These are phyloP conservation scores for Stichodactyla mertensii DNA, from an alignment of 64 coral and sea anemone genomes.

Conservation along the genomic window DNA sequence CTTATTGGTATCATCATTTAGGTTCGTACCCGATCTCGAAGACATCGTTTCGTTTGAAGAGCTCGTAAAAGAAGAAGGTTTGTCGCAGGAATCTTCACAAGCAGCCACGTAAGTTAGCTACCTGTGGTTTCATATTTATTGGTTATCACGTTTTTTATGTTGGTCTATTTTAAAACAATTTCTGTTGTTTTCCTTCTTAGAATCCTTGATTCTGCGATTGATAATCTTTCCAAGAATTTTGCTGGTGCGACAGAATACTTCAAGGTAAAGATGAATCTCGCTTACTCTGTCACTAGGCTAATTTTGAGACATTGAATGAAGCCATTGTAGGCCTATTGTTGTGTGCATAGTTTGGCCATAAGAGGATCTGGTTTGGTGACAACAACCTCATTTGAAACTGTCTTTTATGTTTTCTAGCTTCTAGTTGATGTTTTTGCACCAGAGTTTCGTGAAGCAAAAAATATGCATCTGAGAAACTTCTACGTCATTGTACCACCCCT, in stretches of 20 bases:
- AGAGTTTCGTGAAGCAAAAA: constrained; percentile 91
- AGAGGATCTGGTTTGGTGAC: too few species aligned
- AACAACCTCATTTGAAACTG: not conserved
- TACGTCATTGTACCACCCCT: constrained; percentile 95
- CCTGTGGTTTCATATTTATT: not conserved
- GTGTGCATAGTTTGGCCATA: too few species aligned
- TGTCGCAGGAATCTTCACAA: constrained; percentile 67
- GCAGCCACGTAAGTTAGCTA: constrained; percentile 52
- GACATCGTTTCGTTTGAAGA: constrained; percentile 98
- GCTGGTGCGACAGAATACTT: constrained; percentile 94
- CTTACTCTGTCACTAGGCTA: too few species aligned
- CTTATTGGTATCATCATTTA: not conserved
- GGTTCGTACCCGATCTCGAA: constrained; percentile 91
- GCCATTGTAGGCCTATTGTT: too few species aligned
- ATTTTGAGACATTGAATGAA: too few species aligned
- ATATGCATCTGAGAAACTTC: constrained; percentile 97
- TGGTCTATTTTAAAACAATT: not conserved
- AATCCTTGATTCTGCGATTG: constrained; percentile 79
- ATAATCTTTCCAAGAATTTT: constrained; percentile 93
- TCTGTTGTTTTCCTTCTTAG: not conserved
- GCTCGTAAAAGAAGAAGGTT: constrained; percentile 76
- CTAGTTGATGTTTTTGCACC: constrained; percentile 97
- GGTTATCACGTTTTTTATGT: not conserved
- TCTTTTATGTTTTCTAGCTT: constrained; percentile 47
- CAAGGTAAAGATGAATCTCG: constrained; percentile 43